Evolutionary conservation across 2,113 vertebrate species (phyloP).

Genomic region (Neodontobutis hainanensis): DNA sequence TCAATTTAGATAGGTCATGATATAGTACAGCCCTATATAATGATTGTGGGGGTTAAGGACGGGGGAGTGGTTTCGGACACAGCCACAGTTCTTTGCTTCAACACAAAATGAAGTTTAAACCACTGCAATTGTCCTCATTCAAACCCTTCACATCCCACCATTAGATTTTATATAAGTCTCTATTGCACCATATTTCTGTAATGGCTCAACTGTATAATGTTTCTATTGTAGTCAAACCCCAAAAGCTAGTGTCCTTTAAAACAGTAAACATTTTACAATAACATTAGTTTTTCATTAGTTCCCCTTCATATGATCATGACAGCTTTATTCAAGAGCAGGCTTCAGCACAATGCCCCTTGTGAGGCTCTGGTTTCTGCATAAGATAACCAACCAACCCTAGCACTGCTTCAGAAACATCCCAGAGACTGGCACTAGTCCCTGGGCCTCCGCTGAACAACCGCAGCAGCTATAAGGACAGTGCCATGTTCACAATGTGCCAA

Average conservation of each 20-base stretch:
- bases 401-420: slow-evolving; percentile 36
- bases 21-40: too few relatives aligned
- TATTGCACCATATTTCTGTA: not conserved
- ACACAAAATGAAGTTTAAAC: too few relatives aligned
- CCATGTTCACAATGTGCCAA: slow-evolving; percentile 41
- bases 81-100: too few relatives aligned
- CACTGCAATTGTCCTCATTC: too few relatives aligned
- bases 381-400: slow-evolving; percentile 36
- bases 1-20: too few relatives aligned
- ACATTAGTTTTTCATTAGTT: slow-evolving; percentile 8
- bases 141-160: not conserved
- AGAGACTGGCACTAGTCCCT: slow-evolving; percentile 43
- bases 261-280: slow-evolving; percentile 12
- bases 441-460: slow-evolving; percentile 36
- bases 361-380: slow-evolving; percentile 27
- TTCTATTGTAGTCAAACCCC: not conserved
- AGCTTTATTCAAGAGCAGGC: slow-evolving; percentile 27
- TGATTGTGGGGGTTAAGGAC: too few relatives aligned
- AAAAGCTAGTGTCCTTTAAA: not conserved
- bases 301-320: slow-evolving; percentile 3
- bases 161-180: slow-evolving; percentile 1
- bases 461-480: slow-evolving; percentile 31
- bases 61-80: too few relatives aligned
- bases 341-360: slow-evolving; percentile 15
- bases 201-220: not conserved